Base-by-base conservation (phyloP, 2,113 vertebrate genomes). In the Danionella cerebrum region DNA sequence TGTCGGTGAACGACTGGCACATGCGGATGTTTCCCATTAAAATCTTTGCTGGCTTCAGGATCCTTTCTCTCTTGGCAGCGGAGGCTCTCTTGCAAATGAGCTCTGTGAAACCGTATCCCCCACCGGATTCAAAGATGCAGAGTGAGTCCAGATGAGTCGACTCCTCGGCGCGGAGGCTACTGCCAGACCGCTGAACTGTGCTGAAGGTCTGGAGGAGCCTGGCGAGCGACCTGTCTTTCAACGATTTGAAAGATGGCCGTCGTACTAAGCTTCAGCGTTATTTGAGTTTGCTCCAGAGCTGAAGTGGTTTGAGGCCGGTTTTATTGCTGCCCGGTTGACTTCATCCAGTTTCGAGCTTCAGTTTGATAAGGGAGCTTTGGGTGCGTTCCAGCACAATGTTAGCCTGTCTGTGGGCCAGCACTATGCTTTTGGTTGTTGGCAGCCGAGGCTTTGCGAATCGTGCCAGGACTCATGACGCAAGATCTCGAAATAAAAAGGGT, bases 51-150 rank as follows among this genome's bases (percentile, higher is more conserved):
- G 82, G 78, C 76, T 22, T 73, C 70, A 50, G 70, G 63, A 78
- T 81, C 70, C 80, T 78, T 62, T 76, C 74, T 75, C 76, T 78
- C 60, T 75, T 88, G 86, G 86, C 82, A 79, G 69, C 3, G 5
- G 51, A 21, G 19, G 53, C 29, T 73, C 66, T 65, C 73, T 63
- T 63, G 69, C 83, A 83, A 74, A 85, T 73, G 79, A 74, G 57
- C 60, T 58, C 51, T 70, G 29, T 69, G 85, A 84, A 86, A 85
- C 76, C 29, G 7, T 69, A 84, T 78, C 73, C 8, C 69, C 74
- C 41, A 42, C 68, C 79, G 78, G 65, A 79, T 78, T 74, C 58
- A 75, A 74, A 78, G 80, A 78, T 59, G 36, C 64, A 76, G 74
- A 65, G 73, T 72, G 71, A 66, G 53, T 77, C 78, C 71, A 68